These are phyloP conservation scores for Natrix natrix DNA, from an alignment of 2,797 vertebrate genomes.

Conservation along the genomic window DNA sequence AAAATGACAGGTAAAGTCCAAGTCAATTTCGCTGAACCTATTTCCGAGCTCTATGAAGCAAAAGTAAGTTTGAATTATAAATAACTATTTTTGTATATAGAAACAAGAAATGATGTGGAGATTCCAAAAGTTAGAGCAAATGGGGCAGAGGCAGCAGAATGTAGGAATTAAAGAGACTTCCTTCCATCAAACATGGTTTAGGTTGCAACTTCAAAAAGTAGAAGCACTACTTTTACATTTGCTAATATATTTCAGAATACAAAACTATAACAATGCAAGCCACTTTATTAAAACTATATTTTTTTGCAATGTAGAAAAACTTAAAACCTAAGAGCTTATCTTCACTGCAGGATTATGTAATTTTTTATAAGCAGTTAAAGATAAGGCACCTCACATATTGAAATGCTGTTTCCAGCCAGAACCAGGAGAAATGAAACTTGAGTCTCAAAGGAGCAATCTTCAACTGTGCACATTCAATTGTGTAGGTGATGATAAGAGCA, in stretches of 20 bases:
- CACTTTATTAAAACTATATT: not conserved
- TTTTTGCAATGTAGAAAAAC: not conserved
- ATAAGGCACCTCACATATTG: not conserved
- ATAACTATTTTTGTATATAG: not conserved
- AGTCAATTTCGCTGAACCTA: not conserved
- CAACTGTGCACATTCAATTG: not conserved
- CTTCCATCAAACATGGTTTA: not conserved
- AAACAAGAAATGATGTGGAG: not conserved
- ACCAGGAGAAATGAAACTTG: not conserved
- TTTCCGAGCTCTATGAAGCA: not conserved
- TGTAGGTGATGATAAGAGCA: not conserved
- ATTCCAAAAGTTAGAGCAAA: not conserved
- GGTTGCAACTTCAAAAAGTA: not conserved
- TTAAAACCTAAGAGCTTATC: not conserved
- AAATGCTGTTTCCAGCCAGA: not conserved
- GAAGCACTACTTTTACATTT: not conserved
- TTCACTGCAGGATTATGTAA: not conserved
- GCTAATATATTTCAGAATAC: not conserved
- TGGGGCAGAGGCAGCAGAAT: not conserved
- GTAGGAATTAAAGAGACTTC: not conserved
- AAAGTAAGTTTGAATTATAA: not conserved
- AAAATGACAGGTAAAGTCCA: not conserved
- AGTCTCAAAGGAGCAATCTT: not conserved
- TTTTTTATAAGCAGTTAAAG: not conserved
- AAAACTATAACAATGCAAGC: not conserved